Evolutionary conservation across 2,888 invertebrate species (phyloP).

Genomic region (Agrochola macilenta): DNA sequence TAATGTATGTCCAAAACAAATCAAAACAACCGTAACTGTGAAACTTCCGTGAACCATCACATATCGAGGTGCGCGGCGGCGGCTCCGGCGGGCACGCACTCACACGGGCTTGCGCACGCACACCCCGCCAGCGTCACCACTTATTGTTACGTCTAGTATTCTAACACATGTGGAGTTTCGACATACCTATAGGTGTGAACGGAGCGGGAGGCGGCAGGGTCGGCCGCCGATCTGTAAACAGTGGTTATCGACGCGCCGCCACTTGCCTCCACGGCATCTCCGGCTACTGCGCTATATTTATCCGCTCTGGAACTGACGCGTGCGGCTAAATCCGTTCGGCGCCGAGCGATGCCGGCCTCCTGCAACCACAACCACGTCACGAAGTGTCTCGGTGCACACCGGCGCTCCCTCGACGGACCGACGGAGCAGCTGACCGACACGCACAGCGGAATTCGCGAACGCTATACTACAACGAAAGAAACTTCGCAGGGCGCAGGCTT

Average conservation of each 20-base stretch:
- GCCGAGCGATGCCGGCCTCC: conserved; percentile 87
- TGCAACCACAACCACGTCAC: conserved; percentile 90
- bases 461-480: conserved; percentile 64
- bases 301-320: conserved; percentile 88
- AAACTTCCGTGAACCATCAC: conserved; percentile 68
- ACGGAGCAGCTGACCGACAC: conserved; percentile 77
- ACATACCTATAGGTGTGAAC: conserved; percentile 87
- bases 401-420: conserved; percentile 71
- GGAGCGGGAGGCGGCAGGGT: conserved; percentile 87
- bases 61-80: conserved; percentile 40
- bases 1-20: conserved; percentile 70
- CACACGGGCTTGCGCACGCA: conserved; percentile 62
- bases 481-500: conserved; percentile 80
- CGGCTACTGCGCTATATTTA: conserved; percentile 89
- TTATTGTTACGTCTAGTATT: conserved; percentile 79
- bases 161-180: conserved; percentile 78
- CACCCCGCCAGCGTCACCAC: conserved; percentile 70
- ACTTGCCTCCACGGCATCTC: conserved; percentile 87
- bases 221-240: conserved; percentile 89
- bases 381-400: conserved; percentile 79
- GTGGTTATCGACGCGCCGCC: conserved; percentile 89
- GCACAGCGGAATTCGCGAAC: conserved; percentile 84
- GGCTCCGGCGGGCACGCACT: conserved; percentile 49
- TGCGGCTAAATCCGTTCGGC: conserved; percentile 88
- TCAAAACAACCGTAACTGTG: conserved; percentile 68